Conservation (phyloP, 2,797 vertebrate species). For the Taenioides sp. region DNA sequence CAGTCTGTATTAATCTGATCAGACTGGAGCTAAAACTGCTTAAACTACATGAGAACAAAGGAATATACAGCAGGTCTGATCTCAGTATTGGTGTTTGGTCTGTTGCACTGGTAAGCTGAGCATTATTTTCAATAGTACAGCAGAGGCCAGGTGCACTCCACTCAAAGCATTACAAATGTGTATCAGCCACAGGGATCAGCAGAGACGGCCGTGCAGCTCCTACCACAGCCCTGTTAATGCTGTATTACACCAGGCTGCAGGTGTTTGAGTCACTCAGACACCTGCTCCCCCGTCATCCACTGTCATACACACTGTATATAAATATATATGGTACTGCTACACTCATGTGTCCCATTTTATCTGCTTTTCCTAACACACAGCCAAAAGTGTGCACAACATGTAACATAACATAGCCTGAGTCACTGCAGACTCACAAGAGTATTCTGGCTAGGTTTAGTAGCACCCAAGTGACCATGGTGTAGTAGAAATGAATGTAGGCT, state of each 20-base stretch:
- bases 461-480: not conserved
- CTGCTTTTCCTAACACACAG: not conserved
- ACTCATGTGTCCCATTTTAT: not conserved
- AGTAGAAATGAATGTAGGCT: not conserved
- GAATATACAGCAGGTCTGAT: not conserved
- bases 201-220: not conserved
- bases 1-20: not conserved
- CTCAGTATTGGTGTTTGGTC: not conserved
- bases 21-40: not conserved
- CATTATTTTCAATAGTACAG: not conserved
- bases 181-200: not conserved
- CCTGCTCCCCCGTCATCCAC: not conserved
- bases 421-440: not conserved
- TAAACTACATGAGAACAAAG: not conserved
- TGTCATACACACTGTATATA: too few species aligned
- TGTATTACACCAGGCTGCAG: not conserved
- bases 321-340: not conserved
- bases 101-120: not conserved
- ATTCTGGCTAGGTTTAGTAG: not conserved
- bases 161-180: not conserved
- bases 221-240: slow-evolving; percentile 1
- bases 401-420: not conserved
- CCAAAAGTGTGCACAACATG: not conserved
- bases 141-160: slow-evolving; percentile 1
- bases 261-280: not conserved